These are phyloP conservation scores for Odontamblyopus lacepedii DNA, from an alignment of 2,797 vertebrate species.

Conservation along the genomic window DNA sequence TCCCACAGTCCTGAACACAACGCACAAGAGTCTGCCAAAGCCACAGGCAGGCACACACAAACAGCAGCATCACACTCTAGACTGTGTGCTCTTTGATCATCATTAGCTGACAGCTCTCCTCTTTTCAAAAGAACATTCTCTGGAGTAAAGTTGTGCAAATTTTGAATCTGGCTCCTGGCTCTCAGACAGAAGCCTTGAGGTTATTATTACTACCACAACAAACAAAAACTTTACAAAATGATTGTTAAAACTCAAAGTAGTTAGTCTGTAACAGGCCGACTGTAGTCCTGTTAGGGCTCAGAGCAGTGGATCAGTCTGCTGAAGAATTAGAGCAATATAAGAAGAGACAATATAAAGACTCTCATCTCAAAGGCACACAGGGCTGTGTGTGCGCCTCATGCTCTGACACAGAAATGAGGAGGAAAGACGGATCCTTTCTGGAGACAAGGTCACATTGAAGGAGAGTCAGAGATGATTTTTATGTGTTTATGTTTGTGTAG, in stretches of 20 bases:
- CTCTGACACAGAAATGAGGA: slow-evolving; percentile 26
- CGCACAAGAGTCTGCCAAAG: background rate
- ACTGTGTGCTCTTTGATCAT: slow-evolving; percentile 10
- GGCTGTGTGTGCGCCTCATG: slow-evolving; percentile 2
- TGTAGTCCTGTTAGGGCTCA: background rate
- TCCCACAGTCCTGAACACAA: background rate
- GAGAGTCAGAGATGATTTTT: slow-evolving; percentile 61
- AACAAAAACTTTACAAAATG: slow-evolving; percentile 8
- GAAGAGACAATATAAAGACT: background rate
- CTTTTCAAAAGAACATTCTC: slow-evolving; percentile 17
- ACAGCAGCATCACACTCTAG: slow-evolving; percentile 7
- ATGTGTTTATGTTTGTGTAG: slow-evolving; percentile 13
- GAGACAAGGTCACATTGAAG: slow-evolving; percentile 35
- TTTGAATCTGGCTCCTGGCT: slow-evolving; percentile 8
- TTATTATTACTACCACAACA: slow-evolving; percentile 12
- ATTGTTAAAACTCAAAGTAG: background rate
- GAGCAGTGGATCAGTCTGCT: slow-evolving; percentile 2
- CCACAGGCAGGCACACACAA: background rate
- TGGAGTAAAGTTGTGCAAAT: background rate
- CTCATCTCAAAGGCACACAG: slow-evolving; percentile 8
- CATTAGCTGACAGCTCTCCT: slow-evolving; percentile 16
- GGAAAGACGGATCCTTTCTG: slow-evolving; percentile 42
- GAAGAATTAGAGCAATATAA: slow-evolving; percentile 7
- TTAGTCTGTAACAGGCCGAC: background rate
- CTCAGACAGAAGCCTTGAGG: slow-evolving; percentile 11